These are phyloP conservation scores for Leptopilina boulardi DNA, from an alignment of 1,140 invertebrate species.

Conservation along the genomic window DNA sequence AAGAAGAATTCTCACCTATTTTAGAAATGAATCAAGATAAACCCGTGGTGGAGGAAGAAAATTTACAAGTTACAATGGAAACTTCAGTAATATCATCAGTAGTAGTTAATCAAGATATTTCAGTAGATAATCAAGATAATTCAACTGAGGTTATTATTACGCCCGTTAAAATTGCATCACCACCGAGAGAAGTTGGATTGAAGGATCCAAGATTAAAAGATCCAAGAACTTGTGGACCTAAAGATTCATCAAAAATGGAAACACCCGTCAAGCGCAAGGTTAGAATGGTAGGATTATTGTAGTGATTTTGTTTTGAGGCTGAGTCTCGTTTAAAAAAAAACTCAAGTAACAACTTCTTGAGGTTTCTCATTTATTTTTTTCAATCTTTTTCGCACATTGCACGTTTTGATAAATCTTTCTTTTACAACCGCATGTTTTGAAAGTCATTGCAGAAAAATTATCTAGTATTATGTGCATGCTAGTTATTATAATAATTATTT, in stretches of 20 bases:
- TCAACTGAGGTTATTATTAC: not conserved
- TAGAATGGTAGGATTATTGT: constrained; percentile 59
- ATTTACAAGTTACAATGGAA: not conserved
- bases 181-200: constrained; percentile 37
- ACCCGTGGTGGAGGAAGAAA: not conserved
- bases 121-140: not conserved
- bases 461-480: not conserved
- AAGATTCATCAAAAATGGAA: constrained; percentile 62
- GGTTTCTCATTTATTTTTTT: constrained; percentile 21
- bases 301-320: constrained; percentile 45
- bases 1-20: not conserved
- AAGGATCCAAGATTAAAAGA: constrained; percentile 63
- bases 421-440: not conserved
- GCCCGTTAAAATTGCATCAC: not conserved
- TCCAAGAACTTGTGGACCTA: constrained; percentile 71
- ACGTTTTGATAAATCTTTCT: not conserved
- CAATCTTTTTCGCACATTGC: constrained; percentile 1
- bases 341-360: constrained; percentile 18
- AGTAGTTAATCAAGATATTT: not conserved
- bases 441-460: not conserved
- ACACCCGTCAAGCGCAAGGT: constrained; percentile 77
- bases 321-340: constrained; percentile 7
- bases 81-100: not conserved
- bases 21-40: constrained; percentile 5
- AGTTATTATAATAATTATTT: too few relatives aligned